phyloP scores from a whole-genome alignment of 2,888 invertebrate species.

The Diarsia brunnea region DNA sequence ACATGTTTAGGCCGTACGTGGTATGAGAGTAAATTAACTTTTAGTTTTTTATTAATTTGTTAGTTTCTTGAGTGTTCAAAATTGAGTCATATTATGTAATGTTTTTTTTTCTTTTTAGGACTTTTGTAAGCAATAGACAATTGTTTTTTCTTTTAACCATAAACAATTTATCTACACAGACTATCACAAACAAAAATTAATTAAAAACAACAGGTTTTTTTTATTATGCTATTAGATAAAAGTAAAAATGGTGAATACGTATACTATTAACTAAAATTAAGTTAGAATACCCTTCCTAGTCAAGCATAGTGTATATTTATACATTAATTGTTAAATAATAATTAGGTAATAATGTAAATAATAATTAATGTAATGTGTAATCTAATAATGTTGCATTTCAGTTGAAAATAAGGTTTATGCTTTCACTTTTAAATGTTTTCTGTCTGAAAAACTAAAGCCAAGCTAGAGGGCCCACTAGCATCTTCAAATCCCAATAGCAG shows the following conservation, averaged over 20 bases:
- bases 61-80: slow-evolving; percentile 25
- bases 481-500: neutral
- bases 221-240: neutral
- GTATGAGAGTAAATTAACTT: slow-evolving; percentile 85
- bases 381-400: slow-evolving; percentile 29
- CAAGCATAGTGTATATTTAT: slow-evolving; percentile 67
- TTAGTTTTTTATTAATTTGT: slow-evolving; percentile 74
- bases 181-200: neutral
- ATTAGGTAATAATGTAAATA: slow-evolving; percentile 48
- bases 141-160: neutral
- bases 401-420: neutral
- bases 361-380: slow-evolving; percentile 52
- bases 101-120: neutral
- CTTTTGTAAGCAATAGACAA: neutral
- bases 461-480: neutral
- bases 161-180: neutral
- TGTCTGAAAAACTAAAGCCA: neutral
- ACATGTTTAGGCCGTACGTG: slow-evolving; percentile 90
- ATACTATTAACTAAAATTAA: slow-evolving; percentile 61
- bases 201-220: neutral
- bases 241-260: slow-evolving; percentile 24
- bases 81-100: no score
- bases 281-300: slow-evolving; percentile 61
- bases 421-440: neutral
- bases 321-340: slow-evolving; percentile 63